phyloP scores from a whole-genome alignment of 2,113 vertebrate species.

The Lichenostomus cassidix region DNA sequence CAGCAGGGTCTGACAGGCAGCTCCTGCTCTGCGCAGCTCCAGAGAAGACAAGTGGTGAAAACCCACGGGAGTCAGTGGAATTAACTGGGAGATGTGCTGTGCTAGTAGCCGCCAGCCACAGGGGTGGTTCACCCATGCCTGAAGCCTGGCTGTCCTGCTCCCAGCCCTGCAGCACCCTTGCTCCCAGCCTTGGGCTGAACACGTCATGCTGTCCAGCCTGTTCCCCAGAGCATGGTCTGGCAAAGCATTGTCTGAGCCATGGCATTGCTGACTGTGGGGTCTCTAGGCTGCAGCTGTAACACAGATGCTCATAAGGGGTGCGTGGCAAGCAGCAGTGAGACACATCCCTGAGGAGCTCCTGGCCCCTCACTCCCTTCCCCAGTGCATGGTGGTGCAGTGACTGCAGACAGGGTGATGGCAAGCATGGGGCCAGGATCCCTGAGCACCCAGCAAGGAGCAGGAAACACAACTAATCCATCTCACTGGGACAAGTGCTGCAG shows the following conservation, averaged over 20 bases:
- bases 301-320: background rate
- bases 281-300: background rate
- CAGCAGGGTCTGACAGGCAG: background rate
- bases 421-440: background rate
- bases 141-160: background rate
- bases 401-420: background rate
- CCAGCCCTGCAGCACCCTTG: background rate
- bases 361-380: background rate
- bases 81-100: background rate
- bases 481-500: rapidly evolving
- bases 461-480: background rate
- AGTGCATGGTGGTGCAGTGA: background rate
- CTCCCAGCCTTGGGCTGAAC: background rate
- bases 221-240: background rate
- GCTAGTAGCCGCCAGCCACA: background rate
- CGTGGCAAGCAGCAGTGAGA: background rate
- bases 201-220: rapidly evolving
- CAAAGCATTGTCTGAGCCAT: background rate
- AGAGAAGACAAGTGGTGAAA: rapidly evolving
- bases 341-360: background rate
- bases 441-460: rapidly evolving
- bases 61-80: background rate
- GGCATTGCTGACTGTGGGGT: background rate
- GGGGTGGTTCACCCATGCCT: background rate
- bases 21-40: background rate